A percentile compares a stretch with the other conserved stretches of the same genome.
Conservation (phyloP, 2,113 vertebrate species). For the Prionailurus viverrinus region DNA sequence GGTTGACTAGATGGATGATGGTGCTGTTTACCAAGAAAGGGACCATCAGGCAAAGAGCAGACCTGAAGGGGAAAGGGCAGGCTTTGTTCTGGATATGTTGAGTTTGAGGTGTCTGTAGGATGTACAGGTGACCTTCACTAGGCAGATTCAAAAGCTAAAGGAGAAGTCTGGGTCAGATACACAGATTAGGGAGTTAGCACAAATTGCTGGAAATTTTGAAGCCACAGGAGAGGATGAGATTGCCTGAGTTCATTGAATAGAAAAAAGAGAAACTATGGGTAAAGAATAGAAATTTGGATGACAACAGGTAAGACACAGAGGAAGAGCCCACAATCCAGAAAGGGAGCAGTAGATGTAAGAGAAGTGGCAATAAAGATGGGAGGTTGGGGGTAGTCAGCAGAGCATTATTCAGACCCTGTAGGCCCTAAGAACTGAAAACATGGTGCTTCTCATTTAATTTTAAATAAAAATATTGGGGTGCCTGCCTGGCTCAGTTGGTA, state of each 20-base stretch:
- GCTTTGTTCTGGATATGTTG: background rate
- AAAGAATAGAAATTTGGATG: background rate
- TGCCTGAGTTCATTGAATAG: background rate
- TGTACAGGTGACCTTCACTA: background rate
- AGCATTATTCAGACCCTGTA: background rate
- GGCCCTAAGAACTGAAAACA: background rate
- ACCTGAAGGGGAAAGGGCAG: background rate
- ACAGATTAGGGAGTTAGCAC: background rate
- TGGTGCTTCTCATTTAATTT: background rate
- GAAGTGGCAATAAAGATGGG: background rate
- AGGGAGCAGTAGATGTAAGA: background rate
- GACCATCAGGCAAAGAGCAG: background rate
- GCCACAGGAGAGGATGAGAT: background rate
- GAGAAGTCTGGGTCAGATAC: background rate
- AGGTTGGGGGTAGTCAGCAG: background rate
- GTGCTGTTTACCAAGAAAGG: background rate
- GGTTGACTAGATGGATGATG: background rate
- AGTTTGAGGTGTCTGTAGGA: background rate
- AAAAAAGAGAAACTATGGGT: background rate
- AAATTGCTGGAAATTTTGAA: background rate
- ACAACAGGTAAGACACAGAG: background rate
- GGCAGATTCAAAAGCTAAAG: background rate
- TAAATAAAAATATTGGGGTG: background rate
- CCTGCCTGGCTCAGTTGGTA: no score
- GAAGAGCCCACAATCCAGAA: background rate